Base-by-base conservation (phyloP, 2,797 vertebrate species). In the Argentina silus region DNA sequence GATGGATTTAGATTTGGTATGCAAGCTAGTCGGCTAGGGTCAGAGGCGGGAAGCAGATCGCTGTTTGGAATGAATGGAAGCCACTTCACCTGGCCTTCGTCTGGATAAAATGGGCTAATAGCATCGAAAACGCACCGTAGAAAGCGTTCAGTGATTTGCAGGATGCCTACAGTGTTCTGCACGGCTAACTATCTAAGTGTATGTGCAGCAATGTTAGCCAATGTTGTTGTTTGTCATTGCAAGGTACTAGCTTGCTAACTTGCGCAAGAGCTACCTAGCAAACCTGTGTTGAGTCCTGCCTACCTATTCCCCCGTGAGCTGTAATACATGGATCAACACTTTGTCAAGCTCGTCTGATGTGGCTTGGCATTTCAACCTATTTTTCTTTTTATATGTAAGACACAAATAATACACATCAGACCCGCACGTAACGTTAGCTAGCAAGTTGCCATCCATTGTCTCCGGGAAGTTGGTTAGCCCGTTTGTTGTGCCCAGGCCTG, bases 1-100 rank as follows among this genome's bases (percentile, higher is more conserved):
- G 93, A 94, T 94, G 90, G 81, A 10, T 42, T 51, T 74, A 70
- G 93, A 94, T 94, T 50, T 14, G 44, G 44, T 11, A 11, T 48
- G 63, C 45, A 7, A 59, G 78, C 57, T 57, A 59, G 68, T 36
- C 2, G 3, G 47, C 62, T 70, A 27, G 65, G 9, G 2, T 42
- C 23, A 48, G 77, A 89, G 90, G 93, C 92, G 91, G 92, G 91
- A 93, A 92, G 78, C 42, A 1, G 51, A 45, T 50, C 23, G 0
- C 64, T 14, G 67, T 11, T 15, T 5, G 0, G 10, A 81, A 87
- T 91, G 89, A 91, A 90, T 88, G 85, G 76, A 76, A 64, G 53
- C 27, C 27, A 4, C 27, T 36, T 36, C 27, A 36, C 27, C 27
- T 36, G 27, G 27, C 27, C 27, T 36, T 36, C 27, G 27, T 36